Percentiles rank a stretch among this genome's conserved stretches.
Conservation (phyloP, 2,113 vertebrate species). For the Cariama cristata region DNA sequence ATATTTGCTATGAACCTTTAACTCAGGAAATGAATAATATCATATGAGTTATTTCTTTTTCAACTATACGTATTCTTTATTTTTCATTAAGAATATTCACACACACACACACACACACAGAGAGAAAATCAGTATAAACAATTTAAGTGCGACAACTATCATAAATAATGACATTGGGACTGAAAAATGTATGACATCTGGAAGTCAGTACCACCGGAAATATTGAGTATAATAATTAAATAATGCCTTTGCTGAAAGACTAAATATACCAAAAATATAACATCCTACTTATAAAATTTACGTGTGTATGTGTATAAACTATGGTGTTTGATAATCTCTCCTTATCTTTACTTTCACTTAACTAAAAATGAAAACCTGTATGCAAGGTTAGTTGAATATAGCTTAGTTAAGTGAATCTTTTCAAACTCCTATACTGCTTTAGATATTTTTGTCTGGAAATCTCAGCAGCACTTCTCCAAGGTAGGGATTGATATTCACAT, state of each 20-base stretch:
- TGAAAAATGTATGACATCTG: background rate
- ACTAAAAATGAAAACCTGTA: background rate
- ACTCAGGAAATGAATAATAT: background rate
- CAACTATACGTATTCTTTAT: background rate
- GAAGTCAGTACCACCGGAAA: background rate
- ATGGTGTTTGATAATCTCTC: background rate
- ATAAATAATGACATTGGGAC: background rate
- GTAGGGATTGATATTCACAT: background rate
- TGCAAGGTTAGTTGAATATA: background rate
- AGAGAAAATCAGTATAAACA: background rate
- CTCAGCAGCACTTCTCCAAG: background rate
- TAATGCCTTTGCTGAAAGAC: background rate
- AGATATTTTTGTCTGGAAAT: background rate
- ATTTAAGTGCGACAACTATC: background rate
- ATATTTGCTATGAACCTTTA: background rate
- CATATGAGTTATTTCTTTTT: background rate
- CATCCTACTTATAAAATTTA: background rate
- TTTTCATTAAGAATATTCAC: background rate
- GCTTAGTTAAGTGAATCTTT: background rate
- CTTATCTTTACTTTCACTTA: background rate
- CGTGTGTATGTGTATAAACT: background rate
- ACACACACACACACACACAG: background rate
- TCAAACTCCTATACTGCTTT: background rate
- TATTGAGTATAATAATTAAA: background rate
- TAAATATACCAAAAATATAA: background rate